These are phyloP conservation scores for Dromius quadrimaculatus DNA, from an alignment of 2,888 invertebrate species.

Conservation along the genomic window DNA sequence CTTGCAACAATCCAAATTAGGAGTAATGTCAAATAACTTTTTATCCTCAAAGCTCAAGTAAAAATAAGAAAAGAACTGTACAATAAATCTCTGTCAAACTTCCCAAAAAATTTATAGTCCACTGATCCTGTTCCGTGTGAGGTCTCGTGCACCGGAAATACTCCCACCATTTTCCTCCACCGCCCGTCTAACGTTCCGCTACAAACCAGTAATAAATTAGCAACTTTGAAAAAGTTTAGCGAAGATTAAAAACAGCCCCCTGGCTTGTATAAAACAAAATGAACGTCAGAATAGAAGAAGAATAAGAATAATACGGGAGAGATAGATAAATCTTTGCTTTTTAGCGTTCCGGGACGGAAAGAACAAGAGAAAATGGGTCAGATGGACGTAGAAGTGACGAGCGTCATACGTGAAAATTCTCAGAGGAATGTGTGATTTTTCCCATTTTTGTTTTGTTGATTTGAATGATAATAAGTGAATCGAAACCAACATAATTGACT, in stretches of 20 bases:
- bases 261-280: conserved; percentile 66
- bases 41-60: too few species aligned
- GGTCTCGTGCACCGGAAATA: not conserved
- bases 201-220: conserved; percentile 62
- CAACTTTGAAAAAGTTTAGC: conserved; percentile 65
- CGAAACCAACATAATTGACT: too few species aligned
- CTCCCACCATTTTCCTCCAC: not conserved
- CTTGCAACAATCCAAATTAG: too few species aligned
- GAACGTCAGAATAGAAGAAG: conserved; percentile 64
- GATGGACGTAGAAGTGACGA: not conserved
- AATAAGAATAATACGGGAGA: conserved; percentile 65
- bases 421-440: too few species aligned
- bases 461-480: too few species aligned
- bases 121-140: not conserved
- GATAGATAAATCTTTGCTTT: conserved; percentile 64
- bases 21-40: too few species aligned
- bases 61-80: too few species aligned
- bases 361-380: too few species aligned
- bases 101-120: not conserved
- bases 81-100: too few species aligned
- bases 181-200: not conserved
- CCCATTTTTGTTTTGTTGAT: too few species aligned
- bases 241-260: conserved; percentile 66
- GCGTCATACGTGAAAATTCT: not conserved
- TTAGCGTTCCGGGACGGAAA: conserved; percentile 18